Base-by-base conservation (phyloP, 2,113 vertebrate genomes). In the Synchiropus splendidus region DNA sequence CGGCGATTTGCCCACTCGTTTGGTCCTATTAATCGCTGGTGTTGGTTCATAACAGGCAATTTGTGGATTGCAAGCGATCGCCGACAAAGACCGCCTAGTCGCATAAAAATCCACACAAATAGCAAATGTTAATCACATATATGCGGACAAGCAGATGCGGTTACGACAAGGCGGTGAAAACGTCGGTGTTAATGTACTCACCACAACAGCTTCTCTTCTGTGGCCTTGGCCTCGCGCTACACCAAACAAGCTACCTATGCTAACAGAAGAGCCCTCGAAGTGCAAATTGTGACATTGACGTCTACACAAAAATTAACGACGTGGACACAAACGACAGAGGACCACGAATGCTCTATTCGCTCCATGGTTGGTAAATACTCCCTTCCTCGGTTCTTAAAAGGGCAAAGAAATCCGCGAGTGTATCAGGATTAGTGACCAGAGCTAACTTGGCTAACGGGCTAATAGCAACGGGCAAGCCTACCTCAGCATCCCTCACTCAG, bases 401-500 rank as follows among this genome's bases (percentile, higher is more conserved):
- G n/a, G 31, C 31, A 12, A 13, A 49, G 14, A 43, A 36, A 21
- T 18, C 5, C 36, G 30, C n/a, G 16, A 38, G 14, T 18, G 36
- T 45, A 42, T 45, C 54, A 51, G 58, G 43, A 58, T 61, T 57
- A 51, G 46, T 13, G 34, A 42, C 63, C 55, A 34, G 41, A 40
- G 73, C 71, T 77, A 79, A 51, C 45, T 48, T 3, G 4, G 78
- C 78, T 77, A 78, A 55, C 52, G 35, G 46, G 70, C 52, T 77
- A 8, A 27, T 27, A 70, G 58, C 62, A 61, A 43, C 36, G 46
- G 60, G 53, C 71, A 61, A 77, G 52, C 55, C 69, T 70, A 31
- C 64, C 36, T 59, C 64, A 41, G 54, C 65, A 43, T 59, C 64
- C 41, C 67, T 77, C 76, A 79, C 67, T 77, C 76, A 79, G 79